phyloP scores from a whole-genome alignment of 2,888 invertebrate species.

The Euzetes globulus region DNA sequence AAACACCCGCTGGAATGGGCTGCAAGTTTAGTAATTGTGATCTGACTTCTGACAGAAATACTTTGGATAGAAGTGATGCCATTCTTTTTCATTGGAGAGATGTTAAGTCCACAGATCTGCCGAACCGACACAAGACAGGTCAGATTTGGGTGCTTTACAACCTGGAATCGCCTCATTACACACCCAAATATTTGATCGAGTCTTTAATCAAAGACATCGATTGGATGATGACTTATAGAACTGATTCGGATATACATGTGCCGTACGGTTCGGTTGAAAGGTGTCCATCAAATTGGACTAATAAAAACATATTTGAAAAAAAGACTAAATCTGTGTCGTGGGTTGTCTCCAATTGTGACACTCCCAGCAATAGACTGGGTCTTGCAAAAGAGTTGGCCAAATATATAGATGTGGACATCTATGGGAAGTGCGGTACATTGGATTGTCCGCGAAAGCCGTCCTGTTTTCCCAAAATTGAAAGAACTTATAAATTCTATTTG shows the following conservation, averaged over 20 bases:
- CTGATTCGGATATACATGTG: constrained; percentile 35
- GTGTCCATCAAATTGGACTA: not conserved
- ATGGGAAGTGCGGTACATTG: constrained; percentile 27
- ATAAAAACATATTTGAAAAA: not conserved
- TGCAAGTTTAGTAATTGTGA: constrained; percentile 33
- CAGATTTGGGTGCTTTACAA: constrained; percentile 40
- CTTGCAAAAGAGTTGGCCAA: constrained; percentile 38
- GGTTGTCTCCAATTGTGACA: constrained; percentile 38
- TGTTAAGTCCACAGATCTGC: constrained; percentile 34
- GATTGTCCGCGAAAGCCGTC: not conserved
- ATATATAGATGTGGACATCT: constrained; percentile 39
- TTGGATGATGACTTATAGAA: constrained; percentile 40
- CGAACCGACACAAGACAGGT: constrained; percentile 2
- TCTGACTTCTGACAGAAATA: constrained; percentile 35
- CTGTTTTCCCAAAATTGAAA: constrained; percentile 3
- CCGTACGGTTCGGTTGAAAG: constrained; percentile 36
- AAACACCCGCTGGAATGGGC: too few species aligned
- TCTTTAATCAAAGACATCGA: constrained; percentile 36
- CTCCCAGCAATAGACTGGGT: constrained; percentile 38
- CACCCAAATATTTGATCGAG: not conserved
- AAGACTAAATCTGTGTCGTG: constrained; percentile 28
- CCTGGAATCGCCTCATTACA: constrained; percentile 37
- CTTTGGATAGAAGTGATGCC: too few species aligned
- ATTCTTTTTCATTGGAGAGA: constrained; percentile 40
- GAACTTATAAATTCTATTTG: constrained; percentile 44